phyloP scores from a whole-genome alignment of 2,113 vertebrate genomes.

The Cynopterus brachyotis region DNA sequence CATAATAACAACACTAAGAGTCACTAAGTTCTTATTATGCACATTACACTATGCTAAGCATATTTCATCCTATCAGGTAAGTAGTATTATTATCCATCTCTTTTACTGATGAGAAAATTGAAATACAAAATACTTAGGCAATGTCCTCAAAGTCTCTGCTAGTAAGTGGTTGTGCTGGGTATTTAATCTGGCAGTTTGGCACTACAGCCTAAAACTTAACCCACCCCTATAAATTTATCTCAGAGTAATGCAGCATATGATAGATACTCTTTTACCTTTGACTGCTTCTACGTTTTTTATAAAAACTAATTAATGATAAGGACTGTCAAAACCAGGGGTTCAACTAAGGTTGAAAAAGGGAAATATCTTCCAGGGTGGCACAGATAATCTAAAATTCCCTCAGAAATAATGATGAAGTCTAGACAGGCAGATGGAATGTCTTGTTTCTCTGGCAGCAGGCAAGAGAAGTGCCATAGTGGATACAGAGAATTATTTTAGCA shows the following conservation, averaged over 20 bases:
- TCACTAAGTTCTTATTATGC: neutral
- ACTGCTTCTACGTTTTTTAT: neutral
- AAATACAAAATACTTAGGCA: neutral
- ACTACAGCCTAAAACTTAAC: neutral
- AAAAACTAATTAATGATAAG: neutral
- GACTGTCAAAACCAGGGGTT: neutral
- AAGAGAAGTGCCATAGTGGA: neutral
- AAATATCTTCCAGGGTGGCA: neutral
- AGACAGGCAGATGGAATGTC: neutral
- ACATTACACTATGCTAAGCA: neutral
- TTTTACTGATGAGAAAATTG: conserved; percentile 3
- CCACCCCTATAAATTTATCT: neutral
- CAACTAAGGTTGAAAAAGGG: neutral
- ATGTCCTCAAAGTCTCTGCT: neutral
- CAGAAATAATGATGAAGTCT: neutral
- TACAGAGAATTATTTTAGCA: neutral
- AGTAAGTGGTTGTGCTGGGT: neutral
- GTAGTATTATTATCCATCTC: neutral
- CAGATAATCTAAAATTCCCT: neutral
- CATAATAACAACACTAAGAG: neutral
- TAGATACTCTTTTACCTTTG: neutral
- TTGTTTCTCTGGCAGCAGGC: neutral
- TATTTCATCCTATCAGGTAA: neutral
- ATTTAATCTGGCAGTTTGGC: neutral
- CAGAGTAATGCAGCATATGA: neutral